Conservation (phyloP, 2,113 vertebrate species). For the Echinops telfairi region DNA sequence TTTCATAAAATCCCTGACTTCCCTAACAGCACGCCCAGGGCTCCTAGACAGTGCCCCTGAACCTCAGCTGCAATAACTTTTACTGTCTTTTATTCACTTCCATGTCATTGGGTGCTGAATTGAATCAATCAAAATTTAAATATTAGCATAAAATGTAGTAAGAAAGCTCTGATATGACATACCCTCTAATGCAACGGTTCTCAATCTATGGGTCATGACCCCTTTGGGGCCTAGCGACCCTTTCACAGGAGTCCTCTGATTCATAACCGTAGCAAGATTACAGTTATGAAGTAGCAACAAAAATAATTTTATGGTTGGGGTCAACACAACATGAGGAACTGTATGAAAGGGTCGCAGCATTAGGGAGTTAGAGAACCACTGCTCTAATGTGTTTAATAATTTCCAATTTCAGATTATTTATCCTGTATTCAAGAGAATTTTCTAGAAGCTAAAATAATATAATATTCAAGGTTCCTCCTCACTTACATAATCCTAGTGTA, state of each 20-base stretch:
- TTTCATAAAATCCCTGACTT: neutral
- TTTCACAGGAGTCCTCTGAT: too few relatives aligned
- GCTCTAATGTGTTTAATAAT: neutral
- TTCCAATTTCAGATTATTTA: neutral
- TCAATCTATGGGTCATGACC: too few relatives aligned
- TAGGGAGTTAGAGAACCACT: too few relatives aligned
- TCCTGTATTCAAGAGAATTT: neutral
- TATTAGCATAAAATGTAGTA: conserved; percentile 68
- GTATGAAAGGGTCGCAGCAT: too few relatives aligned
- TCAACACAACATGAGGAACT: too few relatives aligned
- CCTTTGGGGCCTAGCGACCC: too few relatives aligned
- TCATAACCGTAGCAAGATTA: too few relatives aligned
- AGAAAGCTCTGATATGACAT: neutral
- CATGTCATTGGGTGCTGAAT: neutral
- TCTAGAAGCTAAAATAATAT: too few relatives aligned
- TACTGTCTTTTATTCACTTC: neutral
- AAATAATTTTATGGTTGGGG: too few relatives aligned
- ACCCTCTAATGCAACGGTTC: neutral
- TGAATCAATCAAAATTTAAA: conserved; percentile 34
- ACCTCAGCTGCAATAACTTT: neutral
- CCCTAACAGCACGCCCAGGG: too few relatives aligned
- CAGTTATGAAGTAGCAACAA: too few relatives aligned
- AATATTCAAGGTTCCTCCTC: neutral
- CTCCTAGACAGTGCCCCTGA: too few relatives aligned
- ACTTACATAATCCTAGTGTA: neutral